phyloP scores from a whole-genome alignment of 2,113 vertebrate genomes.

The Brachyhypopomus gauderio region DNA sequence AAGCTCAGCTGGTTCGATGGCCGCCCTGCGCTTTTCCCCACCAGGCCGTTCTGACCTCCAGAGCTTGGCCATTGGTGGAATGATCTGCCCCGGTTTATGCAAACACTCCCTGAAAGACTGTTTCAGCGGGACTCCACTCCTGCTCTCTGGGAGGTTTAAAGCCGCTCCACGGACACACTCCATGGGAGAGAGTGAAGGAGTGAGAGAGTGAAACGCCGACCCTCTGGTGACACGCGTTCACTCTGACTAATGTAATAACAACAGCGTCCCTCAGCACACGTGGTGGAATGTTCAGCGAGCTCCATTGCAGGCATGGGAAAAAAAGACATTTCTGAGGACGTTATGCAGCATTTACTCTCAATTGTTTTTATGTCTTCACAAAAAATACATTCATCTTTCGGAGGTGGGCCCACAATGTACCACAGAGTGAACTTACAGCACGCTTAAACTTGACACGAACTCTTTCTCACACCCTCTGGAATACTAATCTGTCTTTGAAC shows the following conservation, averaged over 20 bases:
- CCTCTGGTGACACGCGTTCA: background rate
- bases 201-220: conserved; percentile 13
- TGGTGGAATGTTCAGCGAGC: conserved; percentile 30
- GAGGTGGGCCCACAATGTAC: background rate
- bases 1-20: conserved; percentile 15
- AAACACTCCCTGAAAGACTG: conserved; percentile 53
- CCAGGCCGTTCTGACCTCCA: conserved; percentile 43
- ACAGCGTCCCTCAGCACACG: conserved; percentile 28
- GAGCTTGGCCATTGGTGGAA: conserved; percentile 56
- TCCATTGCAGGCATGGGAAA: background rate
- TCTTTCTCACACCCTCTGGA: background rate
- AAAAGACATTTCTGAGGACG: background rate
- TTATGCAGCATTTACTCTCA: conserved; percentile 30
- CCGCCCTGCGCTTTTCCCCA: conserved; percentile 30
- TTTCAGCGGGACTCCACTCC: conserved; percentile 25
- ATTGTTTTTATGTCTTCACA: background rate
- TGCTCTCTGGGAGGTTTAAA: conserved; percentile 16
- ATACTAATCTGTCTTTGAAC: background rate
- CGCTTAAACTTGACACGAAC: background rate
- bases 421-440: background rate
- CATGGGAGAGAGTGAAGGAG: background rate
- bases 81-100: conserved; percentile 57
- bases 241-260: conserved; percentile 45
- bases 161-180: conserved; percentile 28
- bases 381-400: conserved; percentile 12